Evolutionary conservation across 2,797 vertebrate genomes (phyloP).

Genomic region (Erpetoichthys calabaricus): DNA sequence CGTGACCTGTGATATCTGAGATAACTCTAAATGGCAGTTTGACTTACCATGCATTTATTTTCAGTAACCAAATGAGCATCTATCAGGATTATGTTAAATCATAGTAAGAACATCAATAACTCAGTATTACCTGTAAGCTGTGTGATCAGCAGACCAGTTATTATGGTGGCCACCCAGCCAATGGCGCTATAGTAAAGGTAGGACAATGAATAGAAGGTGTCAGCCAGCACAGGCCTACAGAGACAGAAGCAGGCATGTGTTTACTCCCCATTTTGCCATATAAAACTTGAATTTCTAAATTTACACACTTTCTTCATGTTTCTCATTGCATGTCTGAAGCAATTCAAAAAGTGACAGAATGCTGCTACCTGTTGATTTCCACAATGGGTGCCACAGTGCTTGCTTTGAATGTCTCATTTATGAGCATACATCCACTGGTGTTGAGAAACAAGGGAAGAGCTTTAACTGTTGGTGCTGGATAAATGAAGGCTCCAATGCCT

Average conservation of each 20-base stretch:
- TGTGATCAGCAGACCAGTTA: constrained; percentile 50
- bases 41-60: no score
- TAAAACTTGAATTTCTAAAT: not conserved
- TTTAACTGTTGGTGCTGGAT: constrained; percentile 42
- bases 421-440: constrained; percentile 34
- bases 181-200: constrained; percentile 63
- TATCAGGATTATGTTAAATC: no score
- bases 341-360: not conserved
- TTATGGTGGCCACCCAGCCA: constrained; percentile 47
- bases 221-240: constrained; percentile 46
- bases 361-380: constrained; percentile 31
- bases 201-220: constrained; percentile 62
- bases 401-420: constrained; percentile 27
- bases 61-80: no score
- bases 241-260: constrained; percentile 5
- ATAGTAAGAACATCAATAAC: no score
- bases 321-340: no score
- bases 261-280: not conserved
- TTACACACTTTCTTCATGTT: no score
- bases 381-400: not conserved
- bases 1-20: no score
- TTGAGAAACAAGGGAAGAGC: constrained; percentile 45
- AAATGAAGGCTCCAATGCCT: constrained; percentile 50
- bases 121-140: constrained; percentile 44
- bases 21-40: no score